These are phyloP conservation scores for Oceanites oceanicus DNA, from an alignment of 2,113 vertebrate species.

Conservation along the genomic window DNA sequence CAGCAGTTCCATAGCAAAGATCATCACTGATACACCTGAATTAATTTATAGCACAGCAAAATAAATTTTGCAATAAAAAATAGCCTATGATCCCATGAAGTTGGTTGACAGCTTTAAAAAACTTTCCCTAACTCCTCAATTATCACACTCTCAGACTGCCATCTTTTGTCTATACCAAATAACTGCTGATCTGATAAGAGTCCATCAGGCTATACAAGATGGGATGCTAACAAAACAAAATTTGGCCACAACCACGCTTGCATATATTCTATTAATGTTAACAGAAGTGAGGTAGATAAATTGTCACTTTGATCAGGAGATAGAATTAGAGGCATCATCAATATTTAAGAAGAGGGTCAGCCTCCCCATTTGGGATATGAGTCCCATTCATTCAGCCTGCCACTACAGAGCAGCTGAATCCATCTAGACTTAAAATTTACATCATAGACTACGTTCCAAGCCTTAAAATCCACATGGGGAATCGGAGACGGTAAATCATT, in stretches of 20 bases:
- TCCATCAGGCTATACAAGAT: background rate
- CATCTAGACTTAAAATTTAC: conserved; percentile 31
- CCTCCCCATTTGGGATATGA: background rate
- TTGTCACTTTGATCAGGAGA: background rate
- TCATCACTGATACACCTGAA: background rate
- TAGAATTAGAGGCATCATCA: background rate
- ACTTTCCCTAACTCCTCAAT: background rate
- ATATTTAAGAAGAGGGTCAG: background rate
- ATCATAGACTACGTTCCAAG: background rate
- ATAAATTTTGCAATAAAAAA: conserved; percentile 18
- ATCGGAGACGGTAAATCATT: conserved; percentile 58
- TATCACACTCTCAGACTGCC: background rate
- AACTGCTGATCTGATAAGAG: background rate
- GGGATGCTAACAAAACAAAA: background rate
- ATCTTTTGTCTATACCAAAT: background rate
- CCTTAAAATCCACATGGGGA: conserved; percentile 39
- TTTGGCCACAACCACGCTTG: background rate
- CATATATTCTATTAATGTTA: background rate
- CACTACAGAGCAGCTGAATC: background rate
- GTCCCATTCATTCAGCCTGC: background rate
- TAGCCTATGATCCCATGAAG: background rate
- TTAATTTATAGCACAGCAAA: conserved; percentile 39
- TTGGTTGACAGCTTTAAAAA: background rate
- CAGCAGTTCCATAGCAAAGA: conserved; percentile 53
- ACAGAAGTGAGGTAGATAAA: background rate